Conservation (phyloP, 1,140 invertebrate species). For the Leguminivora glycinivorella region DNA sequence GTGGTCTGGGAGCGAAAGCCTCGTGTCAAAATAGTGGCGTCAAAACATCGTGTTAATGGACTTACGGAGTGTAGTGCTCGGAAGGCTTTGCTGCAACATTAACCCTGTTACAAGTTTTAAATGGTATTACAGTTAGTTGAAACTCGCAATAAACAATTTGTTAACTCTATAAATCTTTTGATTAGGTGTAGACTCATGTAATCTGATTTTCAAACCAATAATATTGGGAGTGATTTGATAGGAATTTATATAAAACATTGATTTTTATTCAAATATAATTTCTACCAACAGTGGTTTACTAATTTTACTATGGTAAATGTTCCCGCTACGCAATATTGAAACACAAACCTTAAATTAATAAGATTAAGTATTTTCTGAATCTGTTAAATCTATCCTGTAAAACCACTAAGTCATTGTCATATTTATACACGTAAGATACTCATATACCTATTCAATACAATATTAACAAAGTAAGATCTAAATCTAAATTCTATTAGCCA, state of each 20-base stretch:
- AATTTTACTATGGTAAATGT: too few species aligned
- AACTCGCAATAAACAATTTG: slow-evolving; percentile 15
- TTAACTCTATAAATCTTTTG: slow-evolving; percentile 1
- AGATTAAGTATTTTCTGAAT: too few species aligned
- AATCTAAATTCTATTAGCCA: background rate
- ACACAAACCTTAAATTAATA: too few species aligned
- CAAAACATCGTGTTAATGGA: slow-evolving; percentile 64
- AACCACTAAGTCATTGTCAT: background rate
- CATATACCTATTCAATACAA: background rate
- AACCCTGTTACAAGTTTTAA: slow-evolving; percentile 48
- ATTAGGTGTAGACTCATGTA: background rate
- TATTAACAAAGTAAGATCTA: background rate
- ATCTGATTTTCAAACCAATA: too few species aligned
- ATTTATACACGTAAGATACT: background rate
- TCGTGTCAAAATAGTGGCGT: slow-evolving; percentile 55
- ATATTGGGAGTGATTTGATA: too few species aligned
- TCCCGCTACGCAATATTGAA: too few species aligned
- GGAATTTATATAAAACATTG: too few species aligned
- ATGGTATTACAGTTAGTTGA: slow-evolving; percentile 27
- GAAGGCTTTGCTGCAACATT: slow-evolving; percentile 50
- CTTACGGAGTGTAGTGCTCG: slow-evolving; percentile 54
- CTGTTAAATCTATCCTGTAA: too few species aligned
- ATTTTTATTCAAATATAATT: too few species aligned
- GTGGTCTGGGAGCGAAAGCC: slow-evolving; percentile 31
- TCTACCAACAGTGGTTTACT: too few species aligned